Conservation (phyloP, 2,113 vertebrate species). For the Caloenas nicobarica region DNA sequence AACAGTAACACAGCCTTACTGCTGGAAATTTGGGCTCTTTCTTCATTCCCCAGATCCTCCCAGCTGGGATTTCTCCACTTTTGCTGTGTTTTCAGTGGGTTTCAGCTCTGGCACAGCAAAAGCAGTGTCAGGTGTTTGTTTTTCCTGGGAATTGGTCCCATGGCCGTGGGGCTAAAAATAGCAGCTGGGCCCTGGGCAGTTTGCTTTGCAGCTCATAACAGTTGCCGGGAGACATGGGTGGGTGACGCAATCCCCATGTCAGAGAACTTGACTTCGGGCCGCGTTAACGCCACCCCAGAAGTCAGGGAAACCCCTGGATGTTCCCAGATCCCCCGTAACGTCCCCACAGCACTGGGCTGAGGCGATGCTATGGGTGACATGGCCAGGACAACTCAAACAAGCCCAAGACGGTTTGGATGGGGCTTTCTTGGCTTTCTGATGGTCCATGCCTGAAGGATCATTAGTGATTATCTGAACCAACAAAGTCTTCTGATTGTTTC, state of each 20-base stretch:
- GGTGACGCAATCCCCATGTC: not conserved
- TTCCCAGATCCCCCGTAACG: fast-evolving
- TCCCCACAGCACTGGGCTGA: not conserved
- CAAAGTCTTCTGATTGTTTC: not conserved
- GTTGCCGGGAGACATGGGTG: not conserved
- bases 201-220: not conserved
- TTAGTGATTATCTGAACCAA: not conserved
- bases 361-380: not conserved
- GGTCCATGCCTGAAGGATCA: not conserved
- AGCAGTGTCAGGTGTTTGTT: not conserved
- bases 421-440: not conserved
- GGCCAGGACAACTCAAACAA: not conserved
- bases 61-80: not conserved
- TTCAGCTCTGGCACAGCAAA: not conserved
- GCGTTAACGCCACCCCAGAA: not conserved
- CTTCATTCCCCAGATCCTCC: not conserved
- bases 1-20: not conserved
- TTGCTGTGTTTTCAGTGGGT: not conserved
- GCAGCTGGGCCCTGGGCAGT: not conserved
- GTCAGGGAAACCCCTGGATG: not conserved
- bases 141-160: not conserved
- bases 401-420: not conserved
- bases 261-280: not conserved
- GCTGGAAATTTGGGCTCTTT: not conserved
- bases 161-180: not conserved